A percentile compares a stretch with the other conserved stretches of the same genome.
Conservation (phyloP, 2,113 vertebrate genomes). For the Pipa parva region DNA sequence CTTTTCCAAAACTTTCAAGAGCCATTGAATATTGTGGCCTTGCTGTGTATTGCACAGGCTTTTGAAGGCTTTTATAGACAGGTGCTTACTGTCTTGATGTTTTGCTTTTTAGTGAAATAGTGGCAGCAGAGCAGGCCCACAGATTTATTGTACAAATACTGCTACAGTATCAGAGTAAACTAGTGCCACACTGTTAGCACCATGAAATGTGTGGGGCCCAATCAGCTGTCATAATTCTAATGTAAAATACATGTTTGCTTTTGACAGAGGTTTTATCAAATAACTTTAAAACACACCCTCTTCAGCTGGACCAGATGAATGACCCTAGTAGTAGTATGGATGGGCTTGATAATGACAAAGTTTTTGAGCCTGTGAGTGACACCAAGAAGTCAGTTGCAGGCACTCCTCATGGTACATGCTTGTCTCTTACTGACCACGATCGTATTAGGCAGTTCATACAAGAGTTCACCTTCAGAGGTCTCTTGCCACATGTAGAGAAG, state of each 20-base stretch:
- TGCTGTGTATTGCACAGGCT: no score
- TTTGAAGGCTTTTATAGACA: no score
- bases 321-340: constrained; percentile 59
- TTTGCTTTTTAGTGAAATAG: no score
- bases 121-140: no score
- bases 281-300: constrained; percentile 73
- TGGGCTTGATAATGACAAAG: constrained; percentile 57
- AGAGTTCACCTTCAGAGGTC: constrained; percentile 93
- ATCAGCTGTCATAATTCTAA: no score
- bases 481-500: constrained; percentile 94
- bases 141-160: no score
- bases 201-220: no score
- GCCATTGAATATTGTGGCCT: no score
- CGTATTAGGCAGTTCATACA: constrained; percentile 93
- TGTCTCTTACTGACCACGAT: constrained; percentile 92
- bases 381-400: constrained; percentile 62
- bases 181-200: no score
- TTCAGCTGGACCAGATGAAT: constrained; percentile 70
- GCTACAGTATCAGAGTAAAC: no score
- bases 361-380: constrained; percentile 52
- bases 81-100: no score
- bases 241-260: constrained; percentile 26
- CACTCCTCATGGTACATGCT: constrained; percentile 74
- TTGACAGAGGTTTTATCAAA: constrained; percentile 65
- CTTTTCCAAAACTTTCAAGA: no score